These are phyloP conservation scores for Anguilla anguilla DNA, from an alignment of 2,797 vertebrate species.

Conservation along the genomic window DNA sequence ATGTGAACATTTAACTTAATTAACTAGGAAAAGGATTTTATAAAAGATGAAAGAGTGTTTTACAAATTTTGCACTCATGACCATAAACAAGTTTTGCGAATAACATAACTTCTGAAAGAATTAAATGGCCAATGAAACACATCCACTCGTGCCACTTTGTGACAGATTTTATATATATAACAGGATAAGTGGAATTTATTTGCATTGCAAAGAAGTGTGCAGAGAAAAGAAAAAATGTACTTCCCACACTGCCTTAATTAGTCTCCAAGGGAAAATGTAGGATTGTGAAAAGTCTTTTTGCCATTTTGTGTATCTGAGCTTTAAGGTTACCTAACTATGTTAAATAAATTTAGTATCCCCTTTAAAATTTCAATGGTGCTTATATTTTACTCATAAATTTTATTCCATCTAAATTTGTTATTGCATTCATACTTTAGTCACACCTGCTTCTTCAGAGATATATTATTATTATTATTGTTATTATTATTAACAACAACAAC, in stretches of 20 bases:
- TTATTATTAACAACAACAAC: not conserved
- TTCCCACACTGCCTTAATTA: slow-evolving; percentile 91
- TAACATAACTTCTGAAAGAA: not conserved
- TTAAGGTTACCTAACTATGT: slow-evolving; percentile 76
- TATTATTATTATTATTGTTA: not conserved
- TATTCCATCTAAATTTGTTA: not conserved
- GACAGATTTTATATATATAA: slow-evolving; percentile 44
- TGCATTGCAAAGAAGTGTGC: slow-evolving; percentile 71
- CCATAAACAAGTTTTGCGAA: not conserved
- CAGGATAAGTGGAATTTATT: slow-evolving; percentile 59
- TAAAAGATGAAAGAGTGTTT: not conserved
- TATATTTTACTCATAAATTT: slow-evolving; percentile 44
- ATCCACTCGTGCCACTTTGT: not conserved
- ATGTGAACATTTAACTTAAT: not conserved
- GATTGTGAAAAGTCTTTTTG: slow-evolving; percentile 89
- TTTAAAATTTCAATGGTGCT: slow-evolving; percentile 63
- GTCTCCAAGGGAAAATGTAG: slow-evolving; percentile 87
- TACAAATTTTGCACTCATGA: not conserved
- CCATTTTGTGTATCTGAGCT: slow-evolving; percentile 76
- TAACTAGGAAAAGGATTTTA: not conserved
- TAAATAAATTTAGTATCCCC: slow-evolving; percentile 75
- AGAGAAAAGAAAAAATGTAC: slow-evolving; percentile 80
- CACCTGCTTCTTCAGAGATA: not conserved
- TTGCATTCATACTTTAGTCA: not conserved
- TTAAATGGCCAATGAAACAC: not conserved